Conservation (phyloP, 1,140 invertebrate genomes). For the Metaphire vulgaris region DNA sequence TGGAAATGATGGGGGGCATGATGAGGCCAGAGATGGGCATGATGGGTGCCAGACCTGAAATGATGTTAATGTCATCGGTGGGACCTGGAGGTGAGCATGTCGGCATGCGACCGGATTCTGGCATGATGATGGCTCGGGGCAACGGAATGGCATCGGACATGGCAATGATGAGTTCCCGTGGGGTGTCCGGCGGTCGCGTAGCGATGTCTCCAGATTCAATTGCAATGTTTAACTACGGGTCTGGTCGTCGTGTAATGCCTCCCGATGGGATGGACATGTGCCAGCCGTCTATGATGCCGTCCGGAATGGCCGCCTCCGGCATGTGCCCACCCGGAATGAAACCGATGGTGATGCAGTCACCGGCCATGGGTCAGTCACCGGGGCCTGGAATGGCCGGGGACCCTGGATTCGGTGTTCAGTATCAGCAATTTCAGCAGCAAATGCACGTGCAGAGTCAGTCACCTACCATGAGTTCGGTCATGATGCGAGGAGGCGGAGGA, state of each 20-base stretch:
- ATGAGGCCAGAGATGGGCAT: not conserved
- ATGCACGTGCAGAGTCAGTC: constrained; percentile 39
- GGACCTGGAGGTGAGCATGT: not conserved
- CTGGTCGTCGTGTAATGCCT: not conserved
- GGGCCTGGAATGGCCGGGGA: not conserved
- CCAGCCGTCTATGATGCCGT: too few species aligned
- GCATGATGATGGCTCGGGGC: not conserved
- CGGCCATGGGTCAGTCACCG: not conserved
- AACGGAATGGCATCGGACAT: not conserved
- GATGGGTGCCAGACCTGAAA: not conserved
- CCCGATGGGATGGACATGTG: not conserved
- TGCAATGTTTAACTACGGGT: not conserved
- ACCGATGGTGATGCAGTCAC: constrained; percentile 31
- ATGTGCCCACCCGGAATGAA: constrained; percentile 39
- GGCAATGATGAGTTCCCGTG: not conserved
- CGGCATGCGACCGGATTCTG: not conserved
- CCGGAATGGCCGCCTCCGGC: not conserved
- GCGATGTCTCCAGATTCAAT: not conserved
- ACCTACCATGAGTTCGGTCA: not conserved
- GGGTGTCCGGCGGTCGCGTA: not conserved
- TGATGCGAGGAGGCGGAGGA: not conserved
- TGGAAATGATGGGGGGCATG: not conserved
- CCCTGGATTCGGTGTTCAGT: constrained; percentile 33
- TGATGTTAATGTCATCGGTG: not conserved
- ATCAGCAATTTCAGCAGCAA: constrained; percentile 49